These are phyloP conservation scores for Brachionichthys hirsutus DNA, from an alignment of 2,113 vertebrate species.

Conservation along the genomic window DNA sequence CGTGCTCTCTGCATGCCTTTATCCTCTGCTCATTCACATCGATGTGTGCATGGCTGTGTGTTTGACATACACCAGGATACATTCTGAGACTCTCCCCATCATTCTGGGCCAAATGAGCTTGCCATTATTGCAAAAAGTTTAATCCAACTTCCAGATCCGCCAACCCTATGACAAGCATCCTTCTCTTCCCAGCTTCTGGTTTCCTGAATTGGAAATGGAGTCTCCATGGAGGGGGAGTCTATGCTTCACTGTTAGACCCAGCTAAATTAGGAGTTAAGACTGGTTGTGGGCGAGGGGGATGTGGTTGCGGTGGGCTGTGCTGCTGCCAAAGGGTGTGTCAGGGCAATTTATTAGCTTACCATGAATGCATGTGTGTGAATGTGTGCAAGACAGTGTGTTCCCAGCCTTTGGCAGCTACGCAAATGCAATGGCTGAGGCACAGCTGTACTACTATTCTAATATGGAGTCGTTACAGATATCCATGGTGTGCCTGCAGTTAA, in stretches of 20 bases:
- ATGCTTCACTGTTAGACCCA: constrained; percentile 53
- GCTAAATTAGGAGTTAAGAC: constrained; percentile 68
- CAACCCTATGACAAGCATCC: constrained; percentile 22
- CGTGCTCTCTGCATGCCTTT: constrained; percentile 2
- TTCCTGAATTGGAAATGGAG: constrained; percentile 37
- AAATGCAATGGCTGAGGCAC: constrained; percentile 68
- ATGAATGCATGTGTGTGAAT: constrained; percentile 42
- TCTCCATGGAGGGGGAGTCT: constrained; percentile 35
- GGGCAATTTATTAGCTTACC: constrained; percentile 68
- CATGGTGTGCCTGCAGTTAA: constrained; percentile 67
- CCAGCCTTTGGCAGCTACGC: constrained; percentile 62
- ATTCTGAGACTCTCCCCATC: constrained; percentile 23
- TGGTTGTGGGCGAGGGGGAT: constrained; percentile 63
- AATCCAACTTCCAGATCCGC: constrained; percentile 55
- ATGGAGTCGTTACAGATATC: constrained; percentile 69
- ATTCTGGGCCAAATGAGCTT: constrained; percentile 38
- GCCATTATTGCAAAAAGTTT: constrained; percentile 47
- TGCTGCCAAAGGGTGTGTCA: constrained; percentile 72
- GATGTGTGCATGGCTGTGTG: not conserved
- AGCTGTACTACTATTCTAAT: constrained; percentile 75
- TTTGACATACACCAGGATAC: constrained; percentile 16
- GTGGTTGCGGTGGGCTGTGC: constrained; percentile 63
- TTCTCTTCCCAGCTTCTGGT: constrained; percentile 24
- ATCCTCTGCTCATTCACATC: constrained; percentile 4
- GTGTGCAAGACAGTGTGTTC: constrained; percentile 47